Evolutionary conservation across 2,113 vertebrate genomes (phyloP).

Genomic region (Rhynchomys soricoides): DNA sequence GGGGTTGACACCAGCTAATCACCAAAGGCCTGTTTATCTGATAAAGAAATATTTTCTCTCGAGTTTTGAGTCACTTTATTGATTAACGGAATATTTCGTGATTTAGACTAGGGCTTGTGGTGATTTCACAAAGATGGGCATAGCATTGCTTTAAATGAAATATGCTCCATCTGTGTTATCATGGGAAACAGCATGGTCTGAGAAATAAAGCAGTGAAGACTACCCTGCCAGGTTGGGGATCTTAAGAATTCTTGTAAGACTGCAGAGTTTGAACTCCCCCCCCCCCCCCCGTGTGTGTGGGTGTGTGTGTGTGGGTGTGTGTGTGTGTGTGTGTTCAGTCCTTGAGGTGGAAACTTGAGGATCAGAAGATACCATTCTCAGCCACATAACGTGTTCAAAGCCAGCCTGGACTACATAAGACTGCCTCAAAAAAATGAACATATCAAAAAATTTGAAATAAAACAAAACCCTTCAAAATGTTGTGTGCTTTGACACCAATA

Average conservation of each 20-base stretch:
- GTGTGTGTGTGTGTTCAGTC: background rate
- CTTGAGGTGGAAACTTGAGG: background rate
- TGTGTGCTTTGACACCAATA: background rate
- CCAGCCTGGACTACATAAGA: background rate
- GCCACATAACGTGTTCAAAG: background rate
- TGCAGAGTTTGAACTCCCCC: background rate
- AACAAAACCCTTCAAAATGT: background rate
- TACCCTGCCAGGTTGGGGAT: background rate
- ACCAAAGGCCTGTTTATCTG: background rate
- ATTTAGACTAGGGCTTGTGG: background rate
- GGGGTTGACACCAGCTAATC: background rate
- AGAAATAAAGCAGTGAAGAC: background rate
- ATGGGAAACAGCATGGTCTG: background rate
- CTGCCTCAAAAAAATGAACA: background rate
- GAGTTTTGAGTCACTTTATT: constrained; percentile 9
- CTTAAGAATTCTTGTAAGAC: constrained; percentile 6
- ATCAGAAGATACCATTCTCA: background rate
- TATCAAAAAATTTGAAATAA: background rate
- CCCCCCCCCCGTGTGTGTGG: background rate
- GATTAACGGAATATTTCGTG: background rate
- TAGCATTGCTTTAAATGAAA: background rate
- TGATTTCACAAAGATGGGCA: constrained; percentile 7
- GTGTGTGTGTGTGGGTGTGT: background rate
- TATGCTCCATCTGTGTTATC: background rate
- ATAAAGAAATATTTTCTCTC: background rate